Evolutionary conservation across 2,888 invertebrate species (phyloP).

Genomic region (Leptothorax acervorum): DNA sequence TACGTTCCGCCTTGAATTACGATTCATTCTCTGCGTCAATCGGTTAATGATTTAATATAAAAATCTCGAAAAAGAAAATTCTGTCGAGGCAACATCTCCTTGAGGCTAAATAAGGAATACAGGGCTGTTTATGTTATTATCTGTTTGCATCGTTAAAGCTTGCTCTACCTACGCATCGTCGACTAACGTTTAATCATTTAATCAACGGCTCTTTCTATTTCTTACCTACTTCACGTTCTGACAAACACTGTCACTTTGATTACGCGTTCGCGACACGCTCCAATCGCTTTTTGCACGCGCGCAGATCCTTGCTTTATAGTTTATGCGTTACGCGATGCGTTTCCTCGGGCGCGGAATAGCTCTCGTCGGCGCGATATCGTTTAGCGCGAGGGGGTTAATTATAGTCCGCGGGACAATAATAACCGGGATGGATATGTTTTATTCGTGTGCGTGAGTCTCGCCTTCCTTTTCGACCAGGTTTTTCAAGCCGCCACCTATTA

Average conservation of each 20-base stretch:
- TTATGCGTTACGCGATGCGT: background rate
- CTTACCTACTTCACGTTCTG: background rate
- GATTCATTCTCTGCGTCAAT: background rate
- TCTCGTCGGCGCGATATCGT: constrained; percentile 58
- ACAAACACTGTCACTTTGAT: constrained; percentile 35
- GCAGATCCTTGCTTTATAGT: background rate
- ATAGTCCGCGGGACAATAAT: constrained; percentile 31
- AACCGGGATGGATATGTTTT: constrained; percentile 20
- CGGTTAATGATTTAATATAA: background rate
- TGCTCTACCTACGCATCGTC: background rate
- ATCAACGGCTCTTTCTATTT: constrained; percentile 21
- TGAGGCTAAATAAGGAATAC: constrained; percentile 2
- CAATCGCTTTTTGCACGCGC: background rate
- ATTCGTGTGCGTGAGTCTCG: background rate
- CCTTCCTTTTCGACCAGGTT: background rate
- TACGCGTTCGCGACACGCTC: constrained; percentile 18
- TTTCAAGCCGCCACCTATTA: background rate
- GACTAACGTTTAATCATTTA: constrained; percentile 36
- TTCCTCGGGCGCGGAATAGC: constrained; percentile 44
- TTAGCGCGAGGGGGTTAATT: constrained; percentile 46
- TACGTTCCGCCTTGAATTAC: background rate
- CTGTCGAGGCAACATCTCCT: background rate
- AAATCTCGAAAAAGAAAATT: background rate
- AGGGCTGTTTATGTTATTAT: background rate
- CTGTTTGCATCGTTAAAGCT: background rate